A percentile compares a stretch with the other conserved stretches of the same genome.
Evolutionary conservation across 2,888 invertebrate species (phyloP).

Genomic region (Aproaerema taeniolella): DNA sequence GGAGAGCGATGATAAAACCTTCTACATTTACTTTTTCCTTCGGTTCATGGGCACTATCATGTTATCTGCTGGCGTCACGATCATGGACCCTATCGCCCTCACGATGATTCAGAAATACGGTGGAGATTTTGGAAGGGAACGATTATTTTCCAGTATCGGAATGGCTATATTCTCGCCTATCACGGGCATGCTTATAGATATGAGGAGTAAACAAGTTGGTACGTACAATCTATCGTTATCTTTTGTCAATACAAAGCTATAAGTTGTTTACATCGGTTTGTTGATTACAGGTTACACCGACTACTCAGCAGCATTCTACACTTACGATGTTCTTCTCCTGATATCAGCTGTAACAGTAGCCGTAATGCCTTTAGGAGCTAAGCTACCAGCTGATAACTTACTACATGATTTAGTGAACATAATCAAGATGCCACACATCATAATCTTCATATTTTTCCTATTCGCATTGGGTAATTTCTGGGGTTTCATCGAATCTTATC

Average conservation of each 20-base stretch:
- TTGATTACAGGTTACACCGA: conserved; percentile 84
- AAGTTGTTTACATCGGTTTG: conserved; percentile 50
- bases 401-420: conserved; percentile 85
- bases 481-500: conserved; percentile 93
- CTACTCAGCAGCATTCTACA: conserved; percentile 92
- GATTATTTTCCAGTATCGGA: conserved; percentile 87
- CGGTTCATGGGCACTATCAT: conserved; percentile 89
- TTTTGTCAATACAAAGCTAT: conserved; percentile 52
- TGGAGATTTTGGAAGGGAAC: conserved; percentile 88
- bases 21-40: conserved; percentile 89
- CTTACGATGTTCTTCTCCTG: conserved; percentile 84
- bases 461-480: conserved; percentile 91
- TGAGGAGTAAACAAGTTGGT: conserved; percentile 78
- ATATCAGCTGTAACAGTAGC: conserved; percentile 85
- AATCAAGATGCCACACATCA: conserved; percentile 86
- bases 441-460: conserved; percentile 87
- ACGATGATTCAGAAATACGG: conserved; percentile 91
- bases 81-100: conserved; percentile 92
- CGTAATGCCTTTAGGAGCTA: conserved; percentile 87
- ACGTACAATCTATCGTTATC: conserved; percentile 63
- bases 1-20: conserved; percentile 85
- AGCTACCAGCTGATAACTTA: conserved; percentile 87
- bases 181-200: conserved; percentile 87
- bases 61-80: conserved; percentile 90
- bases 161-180: conserved; percentile 91